Conservation (phyloP, 2,797 vertebrate genomes). For the Masticophis lateralis region DNA sequence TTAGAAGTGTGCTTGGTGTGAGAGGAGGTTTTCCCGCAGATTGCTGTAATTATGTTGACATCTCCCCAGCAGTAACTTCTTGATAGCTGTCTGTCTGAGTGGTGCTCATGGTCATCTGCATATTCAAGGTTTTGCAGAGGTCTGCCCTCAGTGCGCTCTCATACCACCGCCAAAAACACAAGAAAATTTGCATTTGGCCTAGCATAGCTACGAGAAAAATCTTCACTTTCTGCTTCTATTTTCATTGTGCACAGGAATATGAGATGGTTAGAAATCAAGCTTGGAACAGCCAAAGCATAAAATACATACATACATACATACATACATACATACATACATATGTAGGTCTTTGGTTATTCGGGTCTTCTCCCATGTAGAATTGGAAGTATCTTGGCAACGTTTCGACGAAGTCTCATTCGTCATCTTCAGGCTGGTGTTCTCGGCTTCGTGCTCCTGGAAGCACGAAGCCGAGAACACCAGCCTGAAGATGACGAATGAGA, state of each 20-base stretch:
- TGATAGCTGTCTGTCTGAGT: slow-evolving; percentile 12
- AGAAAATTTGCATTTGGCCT: background rate
- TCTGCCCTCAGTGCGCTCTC: fast-evolving
- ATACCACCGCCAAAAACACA: background rate
- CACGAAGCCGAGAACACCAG: no score
- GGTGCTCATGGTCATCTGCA: background rate
- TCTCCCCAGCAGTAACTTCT: slow-evolving; percentile 22
- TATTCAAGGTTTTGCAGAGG: slow-evolving; percentile 21
- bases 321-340: no score
- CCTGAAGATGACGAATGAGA: no score
- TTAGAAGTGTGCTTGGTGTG: background rate
- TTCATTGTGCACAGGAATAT: background rate
- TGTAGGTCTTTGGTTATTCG: no score
- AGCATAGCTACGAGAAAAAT: background rate
- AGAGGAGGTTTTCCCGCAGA: background rate
- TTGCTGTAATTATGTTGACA: background rate
- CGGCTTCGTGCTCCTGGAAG: no score
- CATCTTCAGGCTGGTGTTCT: no score
- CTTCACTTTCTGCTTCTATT: background rate
- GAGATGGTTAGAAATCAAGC: no score
- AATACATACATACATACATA: no score
- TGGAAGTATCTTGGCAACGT: no score
- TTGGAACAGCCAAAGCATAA: no score
- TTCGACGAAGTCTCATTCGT: no score
- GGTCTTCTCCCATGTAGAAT: no score